Evolutionary conservation across 2,797 vertebrate genomes (phyloP), one percentile per base, ranked within the genome.

Genomic region (Chelidonichthys spinosus): DNA sequence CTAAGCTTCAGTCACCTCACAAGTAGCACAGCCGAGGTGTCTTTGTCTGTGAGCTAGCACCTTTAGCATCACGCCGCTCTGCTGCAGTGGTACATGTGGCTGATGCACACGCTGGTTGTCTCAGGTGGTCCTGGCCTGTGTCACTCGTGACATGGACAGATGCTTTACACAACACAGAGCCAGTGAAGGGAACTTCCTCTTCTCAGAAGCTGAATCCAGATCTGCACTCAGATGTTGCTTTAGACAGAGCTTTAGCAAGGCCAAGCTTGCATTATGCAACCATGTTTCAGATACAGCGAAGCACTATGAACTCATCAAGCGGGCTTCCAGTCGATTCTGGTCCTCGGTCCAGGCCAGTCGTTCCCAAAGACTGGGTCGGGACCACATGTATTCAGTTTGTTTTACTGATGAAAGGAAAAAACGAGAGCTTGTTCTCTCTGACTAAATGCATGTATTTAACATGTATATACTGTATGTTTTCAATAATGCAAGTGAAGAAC

Each of bases 91-190:
- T 64, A 61, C 89, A 83, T 83, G 88, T 85, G 69, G 78, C 62
- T 61, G 43, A 69, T 68, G 82, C 83, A 82, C 87, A 88, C 85
- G 84, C 53, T 75, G 79, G 60, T 64, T 71, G 67, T 80, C 79
- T 93, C 86, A 92, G 88, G 91, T 90, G 88, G 89, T 81, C 76
- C 67, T 78, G 74, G 60, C 71, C 67, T 32, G 49, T 83, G 74
- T 72, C 79, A 84, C 89, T 43, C 71, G 63, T 93, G 89, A 92
- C 89, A 85, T 10, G 35, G 62, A 60, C 68, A 56, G 61, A 75
- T 35, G 83, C 71, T 89, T 92, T 90, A 91, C 73, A 85, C 80
- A 91, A 86, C 69, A 64, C 43, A 63, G 65, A 78, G 53, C 67
- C 77, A 86, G 59, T 81, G 81, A 85, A 50, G 89, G 69, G 59